Base-by-base conservation (phyloP, 2,113 vertebrate species). In the Plecturocebus donacophilus region DNA sequence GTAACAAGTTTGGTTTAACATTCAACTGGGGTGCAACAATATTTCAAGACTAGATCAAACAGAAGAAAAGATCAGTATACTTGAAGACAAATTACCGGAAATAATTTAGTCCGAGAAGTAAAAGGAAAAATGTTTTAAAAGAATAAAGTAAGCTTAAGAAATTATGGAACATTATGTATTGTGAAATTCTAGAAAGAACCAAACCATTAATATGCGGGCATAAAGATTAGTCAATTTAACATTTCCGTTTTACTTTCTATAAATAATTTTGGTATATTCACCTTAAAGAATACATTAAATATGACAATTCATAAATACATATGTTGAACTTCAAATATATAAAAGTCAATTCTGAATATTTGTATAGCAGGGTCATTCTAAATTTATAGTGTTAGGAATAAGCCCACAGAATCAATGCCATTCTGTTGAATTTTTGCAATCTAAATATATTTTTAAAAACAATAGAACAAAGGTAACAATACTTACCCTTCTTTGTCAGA, bases 291-390 rank as follows among this genome's bases (percentile, higher is more conserved):
- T 88, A 10, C 23, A 92, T 70, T 94, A 77, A 27, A 75, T 68
- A 52, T 56, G 35, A 47, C 79, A 40, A 87, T 83, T 95, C 30
- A 87, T 83, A 93, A 86, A 83, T 87, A 42, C 42, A 73, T 85
- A 73, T 56, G 32, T 13, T 73, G 49, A 93, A 86, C 58, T 76
- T 94, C 21, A 91, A 91, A 77, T 83, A 71, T 64, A n/a, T 91
- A 45, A 90, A 95, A 94, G 42, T 77, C 47, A 64, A 54, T 23
- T 96, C 13, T 90, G 20, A 96, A 68, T 73, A 96, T 68, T 68
- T 7, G n/a, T 70, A 77, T n/a, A 71, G 21, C 1, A 71, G 12
- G 2, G 27, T 90, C 8, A 66, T 87, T 87, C 8, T 83, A 38
- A 94, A 90, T 54, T 92, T 32, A 42, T 85, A 71, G 71, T 45